Evolutionary conservation across 2,113 vertebrate species (phyloP).

Genomic region (Pelecanoides urinatrix): DNA sequence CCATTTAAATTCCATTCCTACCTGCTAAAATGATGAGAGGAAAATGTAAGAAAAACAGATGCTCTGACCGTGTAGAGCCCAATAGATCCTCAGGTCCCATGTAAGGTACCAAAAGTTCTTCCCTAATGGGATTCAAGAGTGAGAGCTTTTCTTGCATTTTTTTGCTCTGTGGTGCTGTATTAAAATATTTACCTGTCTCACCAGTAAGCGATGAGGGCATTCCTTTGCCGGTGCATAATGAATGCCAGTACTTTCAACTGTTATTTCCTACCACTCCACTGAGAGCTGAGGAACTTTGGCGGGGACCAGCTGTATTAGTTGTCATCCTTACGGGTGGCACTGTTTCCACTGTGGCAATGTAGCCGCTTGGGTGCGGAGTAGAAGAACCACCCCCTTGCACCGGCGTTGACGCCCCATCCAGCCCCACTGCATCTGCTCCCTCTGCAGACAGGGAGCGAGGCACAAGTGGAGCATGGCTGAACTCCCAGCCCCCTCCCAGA

Average conservation of each 20-base stretch:
- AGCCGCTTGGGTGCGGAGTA: neutral
- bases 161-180: neutral
- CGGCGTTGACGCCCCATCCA: accelerated
- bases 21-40: neutral
- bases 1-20: slow-evolving; percentile 14
- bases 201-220: neutral
- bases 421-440: neutral
- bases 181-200: neutral
- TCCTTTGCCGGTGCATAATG: neutral
- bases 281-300: neutral
- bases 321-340: neutral
- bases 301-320: neutral
- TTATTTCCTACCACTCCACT: neutral
- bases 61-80: neutral
- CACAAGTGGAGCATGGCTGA: neutral
- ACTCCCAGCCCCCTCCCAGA: accelerated
- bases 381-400: neutral
- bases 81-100: neutral
- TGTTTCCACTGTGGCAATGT: accelerated
- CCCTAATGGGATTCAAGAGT: neutral
- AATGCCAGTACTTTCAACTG: neutral
- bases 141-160: neutral
- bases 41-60: neutral
- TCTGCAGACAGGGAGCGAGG: accelerated
- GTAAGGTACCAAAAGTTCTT: neutral